These are phyloP conservation scores for Heterochromis multidens DNA, from an alignment of 2,113 vertebrate genomes.

Conservation along the genomic window DNA sequence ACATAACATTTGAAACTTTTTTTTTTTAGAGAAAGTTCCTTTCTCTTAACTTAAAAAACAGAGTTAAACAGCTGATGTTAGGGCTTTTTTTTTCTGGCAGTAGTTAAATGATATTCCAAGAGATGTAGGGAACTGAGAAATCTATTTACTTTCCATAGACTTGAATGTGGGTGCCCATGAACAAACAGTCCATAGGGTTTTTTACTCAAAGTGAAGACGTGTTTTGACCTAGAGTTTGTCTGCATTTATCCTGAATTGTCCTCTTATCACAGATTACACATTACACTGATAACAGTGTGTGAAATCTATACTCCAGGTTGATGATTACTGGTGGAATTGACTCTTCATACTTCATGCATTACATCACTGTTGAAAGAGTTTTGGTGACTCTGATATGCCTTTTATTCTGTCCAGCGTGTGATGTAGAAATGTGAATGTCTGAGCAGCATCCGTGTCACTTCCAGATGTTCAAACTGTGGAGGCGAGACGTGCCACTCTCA, in stretches of 20 bases:
- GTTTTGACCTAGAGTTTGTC: neutral
- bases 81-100: neutral
- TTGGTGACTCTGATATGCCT: rapidly evolving
- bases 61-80: neutral
- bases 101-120: neutral
- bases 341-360: neutral
- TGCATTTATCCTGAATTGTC: neutral
- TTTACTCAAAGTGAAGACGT: neutral
- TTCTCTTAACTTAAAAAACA: neutral
- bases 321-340: constrained; percentile 16
- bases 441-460: neutral
- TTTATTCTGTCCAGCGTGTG: neutral
- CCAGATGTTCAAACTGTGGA: constrained; percentile 65
- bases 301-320: constrained; percentile 9
- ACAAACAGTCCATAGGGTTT: neutral
- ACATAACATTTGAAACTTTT: neutral
- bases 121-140: neutral
- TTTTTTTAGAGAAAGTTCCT: too few relatives aligned
- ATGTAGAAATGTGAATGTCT: neutral
- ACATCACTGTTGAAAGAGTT: neutral
- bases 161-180: neutral
- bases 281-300: neutral
- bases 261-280: neutral
- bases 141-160: neutral
- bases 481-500: constrained; percentile 72